phyloP scores from a whole-genome alignment of 2,113 vertebrate species.

The Leucoraja erinaceus region DNA sequence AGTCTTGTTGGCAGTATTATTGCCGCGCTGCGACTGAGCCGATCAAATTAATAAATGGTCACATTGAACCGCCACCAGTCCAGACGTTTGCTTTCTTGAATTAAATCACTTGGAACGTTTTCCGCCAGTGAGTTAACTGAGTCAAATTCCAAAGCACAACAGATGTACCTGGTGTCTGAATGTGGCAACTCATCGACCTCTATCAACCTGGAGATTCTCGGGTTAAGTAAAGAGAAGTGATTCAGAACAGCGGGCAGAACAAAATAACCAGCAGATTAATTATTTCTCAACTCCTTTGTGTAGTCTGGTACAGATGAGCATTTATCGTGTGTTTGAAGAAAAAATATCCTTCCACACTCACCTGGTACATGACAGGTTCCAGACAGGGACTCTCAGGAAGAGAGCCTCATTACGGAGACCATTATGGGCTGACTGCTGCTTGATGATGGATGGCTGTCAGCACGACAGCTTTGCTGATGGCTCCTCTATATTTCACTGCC shows the following conservation, averaged over 20 bases:
- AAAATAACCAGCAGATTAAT: constrained; percentile 34
- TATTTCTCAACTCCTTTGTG: constrained; percentile 19
- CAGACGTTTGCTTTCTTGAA: not conserved
- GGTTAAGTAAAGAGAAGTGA: constrained; percentile 36
- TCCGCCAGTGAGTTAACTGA: not conserved
- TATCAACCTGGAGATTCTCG: constrained; percentile 36
- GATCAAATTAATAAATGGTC: not conserved
- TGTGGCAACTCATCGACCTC: constrained; percentile 23
- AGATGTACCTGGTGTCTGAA: constrained; percentile 25
- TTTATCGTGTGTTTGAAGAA: constrained; percentile 6
- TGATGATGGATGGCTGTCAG: constrained; percentile 32
- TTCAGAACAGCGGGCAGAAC: constrained; percentile 1
- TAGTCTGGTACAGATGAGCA: constrained; percentile 27
- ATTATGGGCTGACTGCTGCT: constrained; percentile 36
- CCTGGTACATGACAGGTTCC: constrained; percentile 29
- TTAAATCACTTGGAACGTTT: constrained; percentile 19
- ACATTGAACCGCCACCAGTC: not conserved
- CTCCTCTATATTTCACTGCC: constrained; percentile 29
- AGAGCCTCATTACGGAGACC: constrained; percentile 33
- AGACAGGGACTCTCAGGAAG: constrained; percentile 34
- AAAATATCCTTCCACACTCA: constrained; percentile 21
- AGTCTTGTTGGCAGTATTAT: not conserved
- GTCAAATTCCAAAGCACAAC: constrained; percentile 19
- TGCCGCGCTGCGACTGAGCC: not conserved
- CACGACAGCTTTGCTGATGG: constrained; percentile 30